These are phyloP conservation scores for Acromyrmex charruanus DNA, from an alignment of 1,140 invertebrate species.

Conservation along the genomic window DNA sequence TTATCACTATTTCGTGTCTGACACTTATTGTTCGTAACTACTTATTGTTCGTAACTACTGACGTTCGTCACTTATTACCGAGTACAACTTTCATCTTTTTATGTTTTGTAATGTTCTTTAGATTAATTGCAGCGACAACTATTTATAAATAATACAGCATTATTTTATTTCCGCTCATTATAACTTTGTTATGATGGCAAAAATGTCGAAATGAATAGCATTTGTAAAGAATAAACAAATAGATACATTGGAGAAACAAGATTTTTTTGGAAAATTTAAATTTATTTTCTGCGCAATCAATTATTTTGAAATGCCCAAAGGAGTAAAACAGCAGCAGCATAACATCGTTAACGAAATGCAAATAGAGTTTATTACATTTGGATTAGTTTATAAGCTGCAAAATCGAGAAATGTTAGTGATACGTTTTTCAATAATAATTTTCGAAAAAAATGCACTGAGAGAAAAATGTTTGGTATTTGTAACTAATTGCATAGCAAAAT, in stretches of 20 bases:
- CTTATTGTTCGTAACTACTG: slow-evolving; percentile 11
- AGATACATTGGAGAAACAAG: neutral
- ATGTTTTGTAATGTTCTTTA: neutral
- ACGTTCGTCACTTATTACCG: neutral
- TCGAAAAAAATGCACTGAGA: no score
- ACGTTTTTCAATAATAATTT: neutral
- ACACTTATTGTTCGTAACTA: neutral
- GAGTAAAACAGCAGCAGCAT: neutral
- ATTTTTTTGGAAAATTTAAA: neutral
- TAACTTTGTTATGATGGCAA: neutral
- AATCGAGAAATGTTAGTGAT: neutral
- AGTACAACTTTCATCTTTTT: neutral
- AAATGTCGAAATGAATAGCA: neutral
- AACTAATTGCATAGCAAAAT: no score
- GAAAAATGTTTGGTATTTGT: no score
- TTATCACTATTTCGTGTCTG: neutral
- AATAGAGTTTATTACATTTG: neutral
- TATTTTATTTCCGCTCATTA: neutral
- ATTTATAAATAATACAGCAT: neutral
- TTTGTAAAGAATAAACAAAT: neutral
- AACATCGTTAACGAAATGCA: neutral
- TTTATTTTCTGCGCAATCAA: neutral
- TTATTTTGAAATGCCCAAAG: neutral
- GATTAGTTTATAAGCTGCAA: neutral
- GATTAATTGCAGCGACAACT: neutral